A percentile compares a stretch with the other conserved stretches of the same genome.
These are phyloP conservation scores for Charadrius vociferus DNA, from an alignment of 2,113 vertebrate species.

Conservation along the genomic window DNA sequence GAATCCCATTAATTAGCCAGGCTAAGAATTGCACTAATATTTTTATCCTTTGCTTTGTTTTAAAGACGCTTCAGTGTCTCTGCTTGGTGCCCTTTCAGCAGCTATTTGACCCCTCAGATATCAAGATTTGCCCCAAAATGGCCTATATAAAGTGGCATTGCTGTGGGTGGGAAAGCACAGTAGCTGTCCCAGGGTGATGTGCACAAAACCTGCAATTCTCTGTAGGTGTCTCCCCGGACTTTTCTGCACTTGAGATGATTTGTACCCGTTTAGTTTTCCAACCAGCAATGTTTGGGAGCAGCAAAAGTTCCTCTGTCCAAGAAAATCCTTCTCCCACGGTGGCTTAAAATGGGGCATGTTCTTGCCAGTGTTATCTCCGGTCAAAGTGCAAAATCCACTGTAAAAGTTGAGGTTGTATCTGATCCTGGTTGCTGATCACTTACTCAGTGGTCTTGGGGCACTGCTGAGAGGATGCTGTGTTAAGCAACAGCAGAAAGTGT, in stretches of 20 bases:
- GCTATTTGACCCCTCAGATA: not conserved
- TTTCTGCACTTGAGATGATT: not conserved
- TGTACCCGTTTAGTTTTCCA: not conserved
- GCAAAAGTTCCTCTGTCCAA: not conserved
- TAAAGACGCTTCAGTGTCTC: not conserved
- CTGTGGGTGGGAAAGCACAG: not conserved
- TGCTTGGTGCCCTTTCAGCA: not conserved
- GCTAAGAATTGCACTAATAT: not conserved
- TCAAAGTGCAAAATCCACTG: not conserved
- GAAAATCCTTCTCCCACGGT: not conserved
- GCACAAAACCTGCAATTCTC: not conserved
- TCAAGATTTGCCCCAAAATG: not conserved
- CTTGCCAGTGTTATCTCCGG: not conserved
- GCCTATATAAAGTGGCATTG: not conserved
- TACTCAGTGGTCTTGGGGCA: not conserved
- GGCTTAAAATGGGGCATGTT: not conserved
- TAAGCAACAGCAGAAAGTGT: not conserved
- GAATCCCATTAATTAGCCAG: not conserved
- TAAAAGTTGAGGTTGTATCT: not conserved
- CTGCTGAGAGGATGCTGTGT: not conserved
- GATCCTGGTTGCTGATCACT: not conserved
- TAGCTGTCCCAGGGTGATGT: not conserved
- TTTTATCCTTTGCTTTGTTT: not conserved
- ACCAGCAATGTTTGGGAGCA: not conserved
- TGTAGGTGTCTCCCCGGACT: not conserved